These are phyloP conservation scores for Oryzias celebensis DNA, from an alignment of 2,113 vertebrate species.

Conservation along the genomic window DNA sequence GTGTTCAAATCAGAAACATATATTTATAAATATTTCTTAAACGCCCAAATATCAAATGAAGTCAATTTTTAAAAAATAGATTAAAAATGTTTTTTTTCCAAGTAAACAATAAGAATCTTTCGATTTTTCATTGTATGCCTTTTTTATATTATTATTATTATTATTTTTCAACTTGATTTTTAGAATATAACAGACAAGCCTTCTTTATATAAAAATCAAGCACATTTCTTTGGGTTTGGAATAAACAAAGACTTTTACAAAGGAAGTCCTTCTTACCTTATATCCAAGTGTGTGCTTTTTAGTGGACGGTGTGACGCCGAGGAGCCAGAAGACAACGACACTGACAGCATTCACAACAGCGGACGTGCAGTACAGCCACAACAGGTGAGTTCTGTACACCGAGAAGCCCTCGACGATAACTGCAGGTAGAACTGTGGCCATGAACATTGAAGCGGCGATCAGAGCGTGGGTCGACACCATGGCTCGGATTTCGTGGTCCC, in stretches of 20 bases:
- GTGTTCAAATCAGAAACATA: too few relatives aligned
- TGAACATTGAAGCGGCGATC: constrained; percentile 73
- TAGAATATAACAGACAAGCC: too few relatives aligned
- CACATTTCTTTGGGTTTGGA: too few relatives aligned
- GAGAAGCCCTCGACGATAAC: constrained; percentile 84
- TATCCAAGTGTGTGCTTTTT: constrained; percentile 85
- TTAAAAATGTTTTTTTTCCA: too few relatives aligned
- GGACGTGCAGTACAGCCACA: constrained; percentile 87
- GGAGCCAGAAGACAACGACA: constrained; percentile 80
- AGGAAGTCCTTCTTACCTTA: constrained; percentile 77
- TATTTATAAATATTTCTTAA: too few relatives aligned
- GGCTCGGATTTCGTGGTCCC: constrained; percentile 83
- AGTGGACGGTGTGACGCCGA: constrained; percentile 80
- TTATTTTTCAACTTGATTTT: too few relatives aligned
- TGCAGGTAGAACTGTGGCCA: constrained; percentile 79
- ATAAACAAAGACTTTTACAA: background rate
- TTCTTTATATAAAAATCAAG: too few relatives aligned
- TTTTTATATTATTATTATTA: too few relatives aligned
- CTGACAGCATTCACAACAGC: constrained; percentile 77
- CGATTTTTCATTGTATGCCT: too few relatives aligned
- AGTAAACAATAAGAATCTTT: too few relatives aligned
- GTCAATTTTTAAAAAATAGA: too few relatives aligned
- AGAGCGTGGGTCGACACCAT: constrained; percentile 85
- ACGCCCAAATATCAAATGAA: too few relatives aligned
- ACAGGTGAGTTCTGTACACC: constrained; percentile 83